phyloP scores from a whole-genome alignment of 2,888 invertebrate genomes.

The Herminia tarsipennalis region DNA sequence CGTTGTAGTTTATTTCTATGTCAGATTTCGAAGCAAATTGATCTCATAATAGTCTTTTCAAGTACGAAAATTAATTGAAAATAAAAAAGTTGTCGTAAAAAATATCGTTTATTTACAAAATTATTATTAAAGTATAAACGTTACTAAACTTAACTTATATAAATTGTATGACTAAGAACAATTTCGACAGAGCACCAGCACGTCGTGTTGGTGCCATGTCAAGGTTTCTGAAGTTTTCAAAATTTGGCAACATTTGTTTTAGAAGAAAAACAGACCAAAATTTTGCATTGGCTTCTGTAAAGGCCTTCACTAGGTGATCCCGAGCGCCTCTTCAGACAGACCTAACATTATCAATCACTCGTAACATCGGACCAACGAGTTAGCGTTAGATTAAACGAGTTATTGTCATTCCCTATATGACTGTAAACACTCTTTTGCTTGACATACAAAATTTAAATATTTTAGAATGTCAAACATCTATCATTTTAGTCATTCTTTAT shows the following conservation, averaged over 20 bases:
- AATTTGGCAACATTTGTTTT: slow-evolving; percentile 68
- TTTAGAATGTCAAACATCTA: too few species aligned
- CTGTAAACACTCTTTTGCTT: not conserved
- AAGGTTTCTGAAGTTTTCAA: slow-evolving; percentile 61
- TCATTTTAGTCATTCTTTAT: too few species aligned
- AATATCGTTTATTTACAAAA: slow-evolving; percentile 71
- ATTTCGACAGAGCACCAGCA: slow-evolving; percentile 74
- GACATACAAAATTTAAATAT: too few species aligned
- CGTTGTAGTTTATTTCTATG: too few species aligned
- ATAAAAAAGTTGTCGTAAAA: slow-evolving; percentile 34
- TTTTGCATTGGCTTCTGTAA: slow-evolving; percentile 33
- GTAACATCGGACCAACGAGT: not conserved
- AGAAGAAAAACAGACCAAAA: slow-evolving; percentile 36
- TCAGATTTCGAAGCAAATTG: too few species aligned
- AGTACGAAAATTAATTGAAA: not conserved
- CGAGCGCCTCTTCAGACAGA: slow-evolving; percentile 77
- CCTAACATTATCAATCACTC: slow-evolving; percentile 13
- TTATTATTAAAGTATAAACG: slow-evolving; percentile 53
- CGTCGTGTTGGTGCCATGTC: slow-evolving; percentile 65
- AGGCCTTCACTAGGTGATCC: slow-evolving; percentile 29
- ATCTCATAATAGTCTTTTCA: not conserved
- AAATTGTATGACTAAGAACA: slow-evolving; percentile 72
- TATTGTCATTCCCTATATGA: too few species aligned
- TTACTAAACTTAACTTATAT: slow-evolving; percentile 60
- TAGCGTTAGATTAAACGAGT: not conserved